These are phyloP conservation scores for Drosophila atripex DNA, from an alignment of 2,888 invertebrate species.

Conservation along the genomic window DNA sequence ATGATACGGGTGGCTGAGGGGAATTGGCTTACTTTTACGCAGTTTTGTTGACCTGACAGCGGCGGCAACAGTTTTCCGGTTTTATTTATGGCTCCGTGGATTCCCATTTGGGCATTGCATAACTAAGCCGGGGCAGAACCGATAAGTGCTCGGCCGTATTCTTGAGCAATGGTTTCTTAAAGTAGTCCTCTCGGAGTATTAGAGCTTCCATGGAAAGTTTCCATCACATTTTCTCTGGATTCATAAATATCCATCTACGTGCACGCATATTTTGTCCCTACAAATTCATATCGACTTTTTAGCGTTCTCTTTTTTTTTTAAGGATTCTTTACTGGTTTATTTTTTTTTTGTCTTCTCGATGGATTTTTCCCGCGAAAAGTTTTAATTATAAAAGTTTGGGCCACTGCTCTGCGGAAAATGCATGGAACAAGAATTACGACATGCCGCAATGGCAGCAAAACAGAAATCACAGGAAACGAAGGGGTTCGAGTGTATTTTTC, in stretches of 20 bases:
- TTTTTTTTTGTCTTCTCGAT: constrained; percentile 18
- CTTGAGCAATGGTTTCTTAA: constrained; percentile 14
- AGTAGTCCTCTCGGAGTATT: not conserved
- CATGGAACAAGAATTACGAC: constrained; percentile 49
- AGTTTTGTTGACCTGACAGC: constrained; percentile 61
- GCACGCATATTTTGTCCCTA: constrained; percentile 30
- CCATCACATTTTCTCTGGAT: not conserved
- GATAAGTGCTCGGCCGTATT: constrained; percentile 59
- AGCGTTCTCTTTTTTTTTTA: not conserved
- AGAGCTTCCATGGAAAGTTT: not conserved
- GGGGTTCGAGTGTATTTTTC: constrained; percentile 11
- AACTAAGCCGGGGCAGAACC: constrained; percentile 37
- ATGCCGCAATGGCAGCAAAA: constrained; percentile 25
- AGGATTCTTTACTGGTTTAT: constrained; percentile 10
- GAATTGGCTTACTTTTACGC: constrained; percentile 52
- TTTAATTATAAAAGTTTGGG: constrained; percentile 71
- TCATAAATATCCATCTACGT: constrained; percentile 16
- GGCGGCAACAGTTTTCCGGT: constrained; percentile 53
- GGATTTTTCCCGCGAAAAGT: constrained; percentile 58
- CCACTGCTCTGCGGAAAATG: constrained; percentile 41
- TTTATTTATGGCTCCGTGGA: constrained; percentile 62
- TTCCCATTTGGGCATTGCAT: constrained; percentile 38
- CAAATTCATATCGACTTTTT: constrained; percentile 51
- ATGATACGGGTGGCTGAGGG: not conserved
- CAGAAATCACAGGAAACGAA: constrained; percentile 18